Evolutionary conservation across 1,140 invertebrate species (phyloP), one percentile per base, ranked within the genome.

Genomic region (Mesaphorura yosii): DNA sequence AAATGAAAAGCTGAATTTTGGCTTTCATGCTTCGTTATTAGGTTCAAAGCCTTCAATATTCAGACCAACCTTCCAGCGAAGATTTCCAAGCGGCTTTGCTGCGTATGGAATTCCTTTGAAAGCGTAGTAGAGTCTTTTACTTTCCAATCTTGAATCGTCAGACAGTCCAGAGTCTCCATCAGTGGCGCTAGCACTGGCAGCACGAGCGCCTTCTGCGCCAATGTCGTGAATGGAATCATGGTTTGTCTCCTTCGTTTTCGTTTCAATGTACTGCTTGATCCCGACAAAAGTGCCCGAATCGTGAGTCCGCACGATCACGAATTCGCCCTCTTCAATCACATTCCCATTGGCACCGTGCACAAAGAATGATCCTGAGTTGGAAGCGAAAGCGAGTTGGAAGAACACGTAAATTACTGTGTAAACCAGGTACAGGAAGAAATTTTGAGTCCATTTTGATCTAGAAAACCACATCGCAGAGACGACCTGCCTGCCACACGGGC

Each of bases 61-160:
- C 19, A 19, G 6, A 14, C 48, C 25, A 23, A 50, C 48, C 23
- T 62, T 64, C 55, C 75, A 77, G 2, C 75, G 61, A 4, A 72
- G 58, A 3, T 72, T 63, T 7, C 68, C 72, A 14, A 74, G 6
- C 0, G 75, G 75, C 1, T 75, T 73, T 55, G 72, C 68, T 4
- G 73, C 74, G 61, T 64, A 76, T 0, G 75, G 76, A 56, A 76
- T 73, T 17, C 73, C 71, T 25, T 67, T 64, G 56, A 67, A 75
- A 7, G 66, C 14, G 19, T 50, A 50, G 26, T 50, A 50, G n/a
- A 46, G n/a, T 6, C 25, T 20, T 3, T 15, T 15, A 3, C 27
- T 12, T 17, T 37, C 12, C 12, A 37, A 12, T 37, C 12, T 12
- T 37, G 34, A 17, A 37, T 12, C 34, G 34, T n/a, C n/a, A n/a